These are phyloP conservation scores for Zaprionus inermis DNA, from an alignment of 1,140 invertebrate species.

Conservation along the genomic window DNA sequence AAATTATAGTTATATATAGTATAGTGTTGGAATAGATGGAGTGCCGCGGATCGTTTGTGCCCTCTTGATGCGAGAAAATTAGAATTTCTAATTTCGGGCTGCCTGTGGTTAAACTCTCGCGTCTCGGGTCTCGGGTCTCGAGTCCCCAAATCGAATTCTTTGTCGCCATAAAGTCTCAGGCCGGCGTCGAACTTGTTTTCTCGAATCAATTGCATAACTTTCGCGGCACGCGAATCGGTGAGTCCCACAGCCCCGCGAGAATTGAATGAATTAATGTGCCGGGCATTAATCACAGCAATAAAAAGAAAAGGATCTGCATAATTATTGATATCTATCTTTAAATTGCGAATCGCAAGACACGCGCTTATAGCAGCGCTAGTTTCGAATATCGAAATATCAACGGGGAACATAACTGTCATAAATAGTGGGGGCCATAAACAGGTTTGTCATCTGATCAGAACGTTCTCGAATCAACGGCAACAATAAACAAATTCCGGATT, in stretches of 20 bases:
- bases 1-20: constrained; percentile 3
- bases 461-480: constrained; percentile 18
- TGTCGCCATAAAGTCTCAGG: constrained; percentile 69
- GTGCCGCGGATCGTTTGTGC: constrained; percentile 2
- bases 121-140: background rate
- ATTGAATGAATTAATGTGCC: constrained; percentile 8
- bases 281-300: constrained; percentile 46
- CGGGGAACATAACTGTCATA: constrained; percentile 33
- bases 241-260: constrained; percentile 8
- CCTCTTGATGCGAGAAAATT: constrained; percentile 45
- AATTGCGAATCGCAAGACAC: constrained; percentile 3
- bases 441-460: constrained; percentile 43
- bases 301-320: constrained; percentile 41
- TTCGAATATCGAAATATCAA: constrained; percentile 10
- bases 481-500: constrained; percentile 42
- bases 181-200: constrained; percentile 33
- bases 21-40: background rate
- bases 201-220: constrained; percentile 60
- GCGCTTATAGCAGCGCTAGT: constrained; percentile 6
- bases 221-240: constrained; percentile 34
- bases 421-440: constrained; percentile 57
- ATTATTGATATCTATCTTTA: background rate
- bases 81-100: constrained; percentile 67
- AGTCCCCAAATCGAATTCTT: constrained; percentile 5
- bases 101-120: too few relatives aligned